Conservation (phyloP, 2,888 invertebrate species). For the Leptura quadrifasciata region DNA sequence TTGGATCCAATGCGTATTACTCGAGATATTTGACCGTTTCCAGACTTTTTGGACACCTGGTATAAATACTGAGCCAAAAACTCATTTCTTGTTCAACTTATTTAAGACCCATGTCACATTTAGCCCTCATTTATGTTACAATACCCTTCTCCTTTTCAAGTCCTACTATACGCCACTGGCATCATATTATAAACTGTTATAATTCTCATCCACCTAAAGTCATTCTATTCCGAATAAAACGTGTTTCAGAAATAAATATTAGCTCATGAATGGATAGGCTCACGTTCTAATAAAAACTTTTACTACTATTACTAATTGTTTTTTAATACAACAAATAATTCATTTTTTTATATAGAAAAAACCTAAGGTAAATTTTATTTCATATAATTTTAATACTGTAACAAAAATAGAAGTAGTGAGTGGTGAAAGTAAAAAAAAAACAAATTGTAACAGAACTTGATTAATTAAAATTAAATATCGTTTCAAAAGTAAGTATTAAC, state of each 20-base stretch:
- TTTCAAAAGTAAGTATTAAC: neutral
- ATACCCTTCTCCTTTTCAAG: no score
- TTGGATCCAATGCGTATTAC: no score
- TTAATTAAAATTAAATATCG: neutral
- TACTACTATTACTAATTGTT: neutral
- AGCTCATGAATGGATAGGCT: neutral
- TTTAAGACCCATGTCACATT: no score
- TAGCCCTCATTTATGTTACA: no score
- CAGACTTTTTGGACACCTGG: no score
- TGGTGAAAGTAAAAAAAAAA: neutral
- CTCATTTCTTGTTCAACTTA: no score
- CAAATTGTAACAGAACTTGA: neutral
- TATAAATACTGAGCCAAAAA: no score
- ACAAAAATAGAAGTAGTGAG: neutral
- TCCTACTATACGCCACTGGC: no score
- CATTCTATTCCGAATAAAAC: neutral
- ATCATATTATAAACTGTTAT: no score
- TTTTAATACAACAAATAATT: neutral
- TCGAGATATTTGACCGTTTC: no score
- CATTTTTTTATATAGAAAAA: neutral
- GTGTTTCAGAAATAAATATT: neutral
- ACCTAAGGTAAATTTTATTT: neutral
- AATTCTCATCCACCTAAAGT: no score
- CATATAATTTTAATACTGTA: neutral
- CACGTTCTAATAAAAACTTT: neutral